Percentiles rank a stretch among this genome's conserved stretches.
These are phyloP conservation scores for Hyla sarda DNA, from an alignment of 2,113 vertebrate species.

Conservation along the genomic window DNA sequence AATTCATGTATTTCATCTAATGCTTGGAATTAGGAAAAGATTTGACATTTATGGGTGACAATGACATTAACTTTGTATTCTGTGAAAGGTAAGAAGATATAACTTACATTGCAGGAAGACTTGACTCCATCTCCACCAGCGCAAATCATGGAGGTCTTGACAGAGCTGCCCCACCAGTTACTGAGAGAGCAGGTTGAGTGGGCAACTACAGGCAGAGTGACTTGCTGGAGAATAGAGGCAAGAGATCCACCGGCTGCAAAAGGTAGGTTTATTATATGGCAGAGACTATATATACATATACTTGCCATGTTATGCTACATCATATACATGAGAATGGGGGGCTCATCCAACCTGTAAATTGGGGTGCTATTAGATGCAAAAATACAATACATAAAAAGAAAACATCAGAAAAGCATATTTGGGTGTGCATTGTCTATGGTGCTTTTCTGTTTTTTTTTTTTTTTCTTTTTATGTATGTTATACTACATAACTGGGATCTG, in stretches of 20 bases:
- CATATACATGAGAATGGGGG: too few species aligned
- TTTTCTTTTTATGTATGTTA: too few species aligned
- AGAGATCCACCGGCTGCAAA: constrained; percentile 80
- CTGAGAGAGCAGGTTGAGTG: constrained; percentile 75
- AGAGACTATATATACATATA: neutral
- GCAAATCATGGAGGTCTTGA: constrained; percentile 87
- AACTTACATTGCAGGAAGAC: constrained; percentile 83
- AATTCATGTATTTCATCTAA: neutral
- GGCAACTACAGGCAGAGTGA: constrained; percentile 79
- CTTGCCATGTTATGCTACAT: neutral
- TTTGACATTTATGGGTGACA: neutral
- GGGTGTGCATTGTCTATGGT: too few species aligned
- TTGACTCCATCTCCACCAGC: constrained; percentile 77
- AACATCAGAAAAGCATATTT: too few species aligned
- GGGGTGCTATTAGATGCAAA: too few species aligned
- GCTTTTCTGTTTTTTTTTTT: too few species aligned
- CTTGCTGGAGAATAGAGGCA: constrained; percentile 82
- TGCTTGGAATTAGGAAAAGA: neutral
- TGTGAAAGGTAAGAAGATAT: neutral
- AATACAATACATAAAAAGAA: too few species aligned
- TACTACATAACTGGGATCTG: neutral
- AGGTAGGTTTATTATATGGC: neutral
- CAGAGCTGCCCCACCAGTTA: constrained; percentile 84
- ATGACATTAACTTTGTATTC: neutral
- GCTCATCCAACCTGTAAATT: too few species aligned